Percentiles rank a stretch among this genome's conserved stretches.
Evolutionary conservation across 2,113 vertebrate species (phyloP).

Genomic region (Irena cyanogastra): DNA sequence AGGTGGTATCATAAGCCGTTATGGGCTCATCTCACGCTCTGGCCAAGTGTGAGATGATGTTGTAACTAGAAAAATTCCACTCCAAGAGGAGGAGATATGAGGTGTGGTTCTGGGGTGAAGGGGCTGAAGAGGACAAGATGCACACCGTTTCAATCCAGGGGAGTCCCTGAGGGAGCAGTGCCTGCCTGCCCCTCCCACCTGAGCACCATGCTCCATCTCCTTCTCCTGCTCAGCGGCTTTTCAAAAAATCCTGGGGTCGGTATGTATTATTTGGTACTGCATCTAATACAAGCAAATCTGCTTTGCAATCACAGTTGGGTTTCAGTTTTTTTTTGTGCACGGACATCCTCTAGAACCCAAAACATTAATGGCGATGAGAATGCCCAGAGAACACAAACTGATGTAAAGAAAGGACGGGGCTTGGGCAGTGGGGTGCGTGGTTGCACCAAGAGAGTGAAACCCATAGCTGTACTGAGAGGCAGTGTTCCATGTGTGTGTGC

Average conservation of each 20-base stretch:
- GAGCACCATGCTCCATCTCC: not conserved
- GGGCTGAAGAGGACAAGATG: not conserved
- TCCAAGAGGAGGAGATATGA: not conserved
- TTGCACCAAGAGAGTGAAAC: not conserved
- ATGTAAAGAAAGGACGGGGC: not conserved
- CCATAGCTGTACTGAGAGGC: not conserved
- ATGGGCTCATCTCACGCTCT: not conserved
- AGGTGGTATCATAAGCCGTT: not conserved
- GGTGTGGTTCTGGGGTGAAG: not conserved
- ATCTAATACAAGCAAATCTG: not conserved
- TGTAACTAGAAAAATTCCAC: not conserved
- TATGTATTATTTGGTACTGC: not conserved
- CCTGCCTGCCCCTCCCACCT: not conserved
- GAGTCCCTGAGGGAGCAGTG: not conserved
- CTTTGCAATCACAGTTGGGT: not conserved
- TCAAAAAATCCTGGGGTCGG: not conserved
- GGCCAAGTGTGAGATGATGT: not conserved
- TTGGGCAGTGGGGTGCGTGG: rapidly evolving
- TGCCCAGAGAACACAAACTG: not conserved
- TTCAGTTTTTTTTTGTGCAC: not conserved
- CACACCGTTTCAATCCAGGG: rapidly evolving
- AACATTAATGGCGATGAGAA: not conserved
- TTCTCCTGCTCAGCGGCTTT: not conserved
- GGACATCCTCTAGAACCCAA: rapidly evolving
- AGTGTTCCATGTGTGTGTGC: not conserved